Base-by-base conservation (phyloP, 2,113 vertebrate genomes). In the Heloderma charlesbogerti region DNA sequence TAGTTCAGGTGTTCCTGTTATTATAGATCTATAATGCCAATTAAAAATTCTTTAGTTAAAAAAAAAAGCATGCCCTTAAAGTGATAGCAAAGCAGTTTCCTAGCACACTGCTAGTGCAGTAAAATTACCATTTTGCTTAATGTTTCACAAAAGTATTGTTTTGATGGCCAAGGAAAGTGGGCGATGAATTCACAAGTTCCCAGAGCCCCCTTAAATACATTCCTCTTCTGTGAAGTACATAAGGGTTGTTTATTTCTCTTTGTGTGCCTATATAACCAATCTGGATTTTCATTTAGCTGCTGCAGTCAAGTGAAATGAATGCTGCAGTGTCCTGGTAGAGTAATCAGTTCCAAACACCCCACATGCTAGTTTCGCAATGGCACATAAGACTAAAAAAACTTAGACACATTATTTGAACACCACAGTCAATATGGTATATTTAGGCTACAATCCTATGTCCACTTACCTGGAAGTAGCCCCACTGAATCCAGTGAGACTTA, bases 221-320 rank as follows among this genome's bases (percentile, higher is more conserved):
- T 95, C 88, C 88, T 95, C 90, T 94, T 95, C 94, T 95, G 92
- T 93, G 93, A 96, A 96, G 93, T 93, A 91, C 92, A 88, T 90
- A 95, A 94, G 90, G 92, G 93, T 92, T 96, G 92, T 94, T 97
- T 96, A 94, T 97, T 97, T 90, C 89, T 96, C 95, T 96, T 94
- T 71, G 48, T 96, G 87, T 93, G 88, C 89, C 95, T 95, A 90
- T 94, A 92, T 80, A 92, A n/a, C 69, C 51, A 31, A 92, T 96
- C 97, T 97, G 97, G 96, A 96, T 96, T 97, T 97, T 95, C 93
- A 95, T 95, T 97, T 93, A 96, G 90, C 93, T 95, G 88, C 93
- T 91, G 87, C 77, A 91, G 92, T 87, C 77, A 45, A 95, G n/a
- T 93, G 96, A 97, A 97, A 96, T 12, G 54, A 92, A 91, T 96